These are phyloP conservation scores for Ceyx margarethae DNA, from an alignment of 2,113 vertebrate genomes.

Conservation along the genomic window DNA sequence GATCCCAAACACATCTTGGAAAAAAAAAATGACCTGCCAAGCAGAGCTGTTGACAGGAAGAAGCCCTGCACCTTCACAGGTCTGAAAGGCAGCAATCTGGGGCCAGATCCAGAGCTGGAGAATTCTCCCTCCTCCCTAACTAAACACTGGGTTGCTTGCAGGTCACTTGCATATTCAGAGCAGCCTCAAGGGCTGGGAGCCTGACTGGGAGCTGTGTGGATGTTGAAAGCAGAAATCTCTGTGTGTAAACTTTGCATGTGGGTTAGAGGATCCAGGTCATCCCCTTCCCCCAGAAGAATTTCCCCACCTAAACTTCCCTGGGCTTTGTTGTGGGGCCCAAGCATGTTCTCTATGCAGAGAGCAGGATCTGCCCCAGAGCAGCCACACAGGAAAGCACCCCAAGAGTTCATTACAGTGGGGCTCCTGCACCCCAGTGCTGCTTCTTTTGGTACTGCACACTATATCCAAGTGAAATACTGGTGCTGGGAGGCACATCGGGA, in stretches of 20 bases:
- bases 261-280: neutral
- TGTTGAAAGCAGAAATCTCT: neutral
- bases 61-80: neutral
- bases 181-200: neutral
- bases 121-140: neutral
- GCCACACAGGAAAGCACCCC: neutral
- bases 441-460: neutral
- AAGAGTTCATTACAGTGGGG: neutral
- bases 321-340: neutral
- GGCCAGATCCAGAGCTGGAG: neutral
- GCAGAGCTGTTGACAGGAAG: neutral
- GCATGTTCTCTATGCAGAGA: neutral
- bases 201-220: fast-evolving
- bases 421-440: neutral
- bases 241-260: neutral
- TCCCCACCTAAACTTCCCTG: neutral
- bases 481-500: neutral
- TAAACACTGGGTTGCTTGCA: neutral
- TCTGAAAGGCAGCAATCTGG: neutral
- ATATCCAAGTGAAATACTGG: neutral
- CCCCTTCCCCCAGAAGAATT: neutral
- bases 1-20: neutral
- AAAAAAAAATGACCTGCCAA: neutral
- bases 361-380: neutral
- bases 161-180: neutral